Evolutionary conservation across 2,113 vertebrate genomes (phyloP), one percentile per base, ranked within the genome.

Genomic region (Thalassarche chlororhynchos): DNA sequence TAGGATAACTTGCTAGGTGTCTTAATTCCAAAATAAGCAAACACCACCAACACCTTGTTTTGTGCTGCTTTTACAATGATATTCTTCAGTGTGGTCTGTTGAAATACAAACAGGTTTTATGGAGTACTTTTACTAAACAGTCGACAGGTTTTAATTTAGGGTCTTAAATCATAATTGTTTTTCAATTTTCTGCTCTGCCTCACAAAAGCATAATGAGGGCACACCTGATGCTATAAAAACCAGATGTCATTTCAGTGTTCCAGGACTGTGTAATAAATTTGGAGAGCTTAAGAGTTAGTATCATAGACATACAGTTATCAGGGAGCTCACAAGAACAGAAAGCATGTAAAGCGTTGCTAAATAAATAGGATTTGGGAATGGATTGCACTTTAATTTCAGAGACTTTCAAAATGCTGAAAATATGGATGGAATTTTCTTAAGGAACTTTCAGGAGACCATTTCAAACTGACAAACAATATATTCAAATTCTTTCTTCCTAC

Each of bases 161-260:
- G 72, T 95, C 97, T 85, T 95, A 89, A 94, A 92, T 95, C 70
- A 86, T 70, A 93, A 93, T 91, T 94, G 90, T 68, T 92, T 96
- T 87, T 92, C 84, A 81, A 57, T 96, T 97, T 95, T 93, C 95
- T 90, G 87, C 96, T 89, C 87, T 95, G 66, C 72, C 77, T 91
- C 92, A 69, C 95, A 83, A 75, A 66, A 26, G 51, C 65, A 14
- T 94, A 95, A 96, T 81, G 96, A 96, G 80, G 69, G 92, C 68
- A 79, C 95, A 97, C 95, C 95, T 97, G 96, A 93, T n/a, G 84
- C 95, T 94, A 47, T 96, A 92, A 96, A 97, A 97, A 84, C 21
- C 96, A 97, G 93, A 93, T 97, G 90, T 70, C 85, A 77, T 75
- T 81, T 71, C 62, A 58, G 69, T 65, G 55, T 89, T 87, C 40